Base-by-base conservation (phyloP, 2,797 vertebrate genomes). In the Choloepus didactylus region DNA sequence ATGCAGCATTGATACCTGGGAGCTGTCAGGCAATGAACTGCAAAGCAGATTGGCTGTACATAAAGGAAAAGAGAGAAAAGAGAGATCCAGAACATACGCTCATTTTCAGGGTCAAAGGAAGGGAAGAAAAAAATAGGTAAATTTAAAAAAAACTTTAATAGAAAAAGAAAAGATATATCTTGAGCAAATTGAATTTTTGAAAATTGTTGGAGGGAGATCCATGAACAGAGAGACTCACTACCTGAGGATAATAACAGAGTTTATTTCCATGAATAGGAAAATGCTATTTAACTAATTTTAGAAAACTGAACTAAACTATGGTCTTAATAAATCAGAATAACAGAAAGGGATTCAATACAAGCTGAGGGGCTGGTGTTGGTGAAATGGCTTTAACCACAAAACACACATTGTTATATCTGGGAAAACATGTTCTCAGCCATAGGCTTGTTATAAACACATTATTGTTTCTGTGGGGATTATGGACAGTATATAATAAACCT, bases 141-240 rank as follows among this genome's bases (percentile, higher is more conserved):
- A 66, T 86, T 75, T 77, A 41, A 11, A 80, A 49, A 10, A 67
- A 87, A n/a, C 9, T 79, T 59, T 5, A 89, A 49, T 88, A 82
- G 27, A 46, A 14, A 49, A 91, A 82, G 27, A 46, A 14, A 11
- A 88, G 31, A 67, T 7, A 18, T 79, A 92, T 77, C 44, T 86
- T 46, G 83, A 91, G 29, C 54, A 21, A 75, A 86, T 29, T 49
- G 10, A 46, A 92, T 82, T 93, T 81, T 64, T n/a, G 80, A 79
- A 86, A 62, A 59, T 49, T 54, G 19, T 29, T 73, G 44, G 41
- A 70, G n/a, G 69, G 27, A 67, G 15, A 23, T 38, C n/a, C 7
- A 11, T 31, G 46, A 81, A n/a, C 15, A 77, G 31, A 85, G 31
- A 69, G 9, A 79, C 25, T 62, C 62, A 8, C 41, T 84, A 54